phyloP scores from a whole-genome alignment of 1,140 invertebrate genomes.

The Grapholita molesta region DNA sequence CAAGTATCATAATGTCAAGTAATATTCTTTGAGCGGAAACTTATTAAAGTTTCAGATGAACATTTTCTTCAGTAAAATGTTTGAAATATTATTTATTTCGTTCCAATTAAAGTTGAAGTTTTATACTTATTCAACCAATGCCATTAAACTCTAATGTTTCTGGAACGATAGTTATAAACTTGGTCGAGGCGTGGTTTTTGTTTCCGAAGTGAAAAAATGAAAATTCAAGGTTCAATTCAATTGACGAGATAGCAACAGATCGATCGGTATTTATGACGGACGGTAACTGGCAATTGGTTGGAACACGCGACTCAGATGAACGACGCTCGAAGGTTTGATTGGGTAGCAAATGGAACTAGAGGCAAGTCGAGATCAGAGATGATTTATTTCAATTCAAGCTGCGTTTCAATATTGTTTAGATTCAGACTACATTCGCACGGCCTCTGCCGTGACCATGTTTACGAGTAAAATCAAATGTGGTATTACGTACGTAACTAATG shows the following conservation, averaged over 20 bases:
- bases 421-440: neutral
- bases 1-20: too few relatives aligned
- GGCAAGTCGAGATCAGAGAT: neutral
- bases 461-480: too few relatives aligned
- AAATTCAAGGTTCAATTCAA: neutral
- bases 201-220: neutral
- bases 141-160: neutral
- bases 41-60: too few relatives aligned
- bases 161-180: neutral
- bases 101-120: neutral
- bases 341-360: neutral
- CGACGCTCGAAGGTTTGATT: neutral
- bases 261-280: slow-evolving; percentile 10
- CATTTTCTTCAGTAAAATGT: neutral
- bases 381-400: neutral
- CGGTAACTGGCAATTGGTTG: slow-evolving; percentile 1
- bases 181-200: neutral
- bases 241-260: neutral
- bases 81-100: too few relatives aligned
- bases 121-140: neutral
- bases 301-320: neutral
- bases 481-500: too few relatives aligned
- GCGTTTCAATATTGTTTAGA: neutral
- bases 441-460: neutral
- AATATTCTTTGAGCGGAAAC: too few relatives aligned